Base-by-base conservation (phyloP, 2,113 vertebrate species). In the Strix aluco region DNA sequence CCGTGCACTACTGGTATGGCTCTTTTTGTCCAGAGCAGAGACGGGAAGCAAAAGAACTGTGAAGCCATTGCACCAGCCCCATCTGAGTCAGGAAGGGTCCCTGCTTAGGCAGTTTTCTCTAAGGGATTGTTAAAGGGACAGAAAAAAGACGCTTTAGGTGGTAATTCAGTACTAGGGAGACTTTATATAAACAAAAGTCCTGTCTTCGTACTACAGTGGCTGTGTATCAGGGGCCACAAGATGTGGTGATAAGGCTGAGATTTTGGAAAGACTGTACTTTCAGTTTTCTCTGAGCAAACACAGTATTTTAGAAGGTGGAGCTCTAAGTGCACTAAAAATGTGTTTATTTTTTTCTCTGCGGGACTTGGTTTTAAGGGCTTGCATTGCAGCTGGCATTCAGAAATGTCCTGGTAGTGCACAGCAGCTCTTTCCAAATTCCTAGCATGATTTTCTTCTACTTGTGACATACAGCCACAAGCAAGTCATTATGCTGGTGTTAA, bases 1-100 rank as follows among this genome's bases (percentile, higher is more conserved):
- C 0, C 1, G 6, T 11, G 15, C 23, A 2, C 25, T 47, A 26
- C 15, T 1, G 0, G 6, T 86, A 5, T 0, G 5, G 3, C 11
- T 22, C 2, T 36, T 66, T 36, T 55, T 81, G 25, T 32, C 40
- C 67, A 58, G 25, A 70, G 32, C 21, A 71, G 18, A 10, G 49
- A 1, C 55, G 16, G 8, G 27, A 19, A 70, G 22, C 27, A 25
- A 34, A 52, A 62, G 57, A 12, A 6, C 5, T 1, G 0, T 34
- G 19, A 69, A 40, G 7, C 8, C 11, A 4, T 29, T 67, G 44
- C 40, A 73, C 26, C 18, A 77, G 18, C 15, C 26, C 11, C 27
- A 15, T 22, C 38, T 70, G 30, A 36, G 32, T 25, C 9, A 58
- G 27, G 5, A 80, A 78, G 5, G 29, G 4, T n/a, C 3, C n/a